Percentiles rank a stretch among this genome's conserved stretches.
Conservation (phyloP, 2,888 invertebrate species). For the Chromoteleia sp. region DNA sequence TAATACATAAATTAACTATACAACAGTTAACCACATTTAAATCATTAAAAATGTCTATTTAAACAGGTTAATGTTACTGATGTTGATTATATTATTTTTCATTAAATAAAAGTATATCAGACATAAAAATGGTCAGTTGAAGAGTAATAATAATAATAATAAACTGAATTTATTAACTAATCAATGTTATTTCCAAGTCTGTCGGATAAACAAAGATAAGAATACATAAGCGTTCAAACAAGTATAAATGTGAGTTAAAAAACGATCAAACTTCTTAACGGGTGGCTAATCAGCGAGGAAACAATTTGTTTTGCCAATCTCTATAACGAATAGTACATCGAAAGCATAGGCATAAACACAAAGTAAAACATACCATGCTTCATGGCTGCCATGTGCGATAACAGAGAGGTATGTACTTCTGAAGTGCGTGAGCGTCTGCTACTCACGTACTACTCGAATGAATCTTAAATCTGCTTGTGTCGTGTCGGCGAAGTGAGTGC, state of each 20-base stretch:
- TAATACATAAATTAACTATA: too few relatives aligned
- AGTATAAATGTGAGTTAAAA: neutral
- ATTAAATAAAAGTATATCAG: too few relatives aligned
- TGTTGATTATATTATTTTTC: too few relatives aligned
- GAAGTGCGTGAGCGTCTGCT: conserved; percentile 79
- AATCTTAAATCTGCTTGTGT: conserved; percentile 82
- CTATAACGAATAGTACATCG: conserved; percentile 50
- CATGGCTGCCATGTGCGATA: conserved; percentile 86
- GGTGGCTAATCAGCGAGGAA: conserved; percentile 4
- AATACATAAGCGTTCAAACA: too few relatives aligned
- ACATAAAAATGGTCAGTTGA: too few relatives aligned
- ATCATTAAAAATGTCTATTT: too few relatives aligned
- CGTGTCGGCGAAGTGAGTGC: conserved; percentile 80
- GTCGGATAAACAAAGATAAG: too few relatives aligned
- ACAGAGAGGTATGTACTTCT: conserved; percentile 79
- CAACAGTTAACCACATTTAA: too few relatives aligned
- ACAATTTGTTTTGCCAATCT: conserved; percentile 18
- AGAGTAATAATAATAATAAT: too few relatives aligned
- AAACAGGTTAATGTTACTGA: too few relatives aligned
- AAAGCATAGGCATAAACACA: conserved; percentile 75
- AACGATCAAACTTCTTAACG: neutral
- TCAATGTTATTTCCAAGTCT: too few relatives aligned
- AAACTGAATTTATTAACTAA: too few relatives aligned
- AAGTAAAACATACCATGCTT: conserved; percentile 85
- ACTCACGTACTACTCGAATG: conserved; percentile 82